phyloP scores from a whole-genome alignment of 1,140 invertebrate species.

The Xylocopa sonorina region DNA sequence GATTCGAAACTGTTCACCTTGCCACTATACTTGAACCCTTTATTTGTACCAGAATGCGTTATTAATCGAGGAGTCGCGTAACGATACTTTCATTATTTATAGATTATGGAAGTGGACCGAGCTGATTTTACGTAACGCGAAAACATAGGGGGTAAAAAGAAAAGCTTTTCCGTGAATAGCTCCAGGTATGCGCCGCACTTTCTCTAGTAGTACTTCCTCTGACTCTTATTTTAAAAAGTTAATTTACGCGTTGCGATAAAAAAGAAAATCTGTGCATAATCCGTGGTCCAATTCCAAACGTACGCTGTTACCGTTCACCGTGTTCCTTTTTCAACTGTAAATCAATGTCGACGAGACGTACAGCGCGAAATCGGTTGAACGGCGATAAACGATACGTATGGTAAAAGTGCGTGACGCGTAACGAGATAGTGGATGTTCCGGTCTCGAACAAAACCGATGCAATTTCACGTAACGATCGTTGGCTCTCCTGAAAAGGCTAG shows the following conservation, averaged over 20 bases:
- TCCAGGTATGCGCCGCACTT: too few relatives aligned
- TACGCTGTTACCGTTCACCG: too few relatives aligned
- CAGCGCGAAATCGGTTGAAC: too few relatives aligned
- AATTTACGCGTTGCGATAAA: too few relatives aligned
- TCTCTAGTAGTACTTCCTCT: too few relatives aligned
- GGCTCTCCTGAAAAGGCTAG: neutral
- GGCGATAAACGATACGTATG: too few relatives aligned
- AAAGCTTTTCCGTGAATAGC: neutral
- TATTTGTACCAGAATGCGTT: neutral
- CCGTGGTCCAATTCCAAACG: too few relatives aligned
- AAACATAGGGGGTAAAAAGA: too few relatives aligned
- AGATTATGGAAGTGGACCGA: neutral
- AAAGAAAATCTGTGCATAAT: too few relatives aligned
- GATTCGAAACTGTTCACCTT: neutral
- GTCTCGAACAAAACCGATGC: conserved; percentile 9
- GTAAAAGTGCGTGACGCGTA: conserved; percentile 14
- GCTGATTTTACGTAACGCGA: neutral
- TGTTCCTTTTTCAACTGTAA: too few relatives aligned
- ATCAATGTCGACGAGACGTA: too few relatives aligned
- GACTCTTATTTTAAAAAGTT: too few relatives aligned
- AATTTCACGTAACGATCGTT: conserved; percentile 26
- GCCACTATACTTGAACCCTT: neutral
- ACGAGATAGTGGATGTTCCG: conserved; percentile 17
- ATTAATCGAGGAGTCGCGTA: neutral
- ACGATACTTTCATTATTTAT: neutral